Evolutionary conservation across 2,797 vertebrate genomes (phyloP), one percentile per base, ranked within the genome.

Genomic region (Sylvia borin): DNA sequence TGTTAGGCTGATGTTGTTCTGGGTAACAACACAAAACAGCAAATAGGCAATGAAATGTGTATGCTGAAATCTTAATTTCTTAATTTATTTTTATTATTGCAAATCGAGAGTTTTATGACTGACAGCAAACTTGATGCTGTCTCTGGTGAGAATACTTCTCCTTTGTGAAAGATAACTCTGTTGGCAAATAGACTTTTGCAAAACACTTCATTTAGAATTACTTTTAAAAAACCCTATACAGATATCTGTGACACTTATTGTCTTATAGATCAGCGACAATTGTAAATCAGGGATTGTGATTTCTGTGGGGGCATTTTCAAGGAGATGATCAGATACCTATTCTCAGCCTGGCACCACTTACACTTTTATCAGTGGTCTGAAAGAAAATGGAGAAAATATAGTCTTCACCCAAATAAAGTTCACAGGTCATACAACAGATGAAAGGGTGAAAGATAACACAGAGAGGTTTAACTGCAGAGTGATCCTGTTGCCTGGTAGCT

Each of bases 351-450:
- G 83, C 26, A 81, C 26, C 13, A 65, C 72, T 93, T 67, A 72
- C 32, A 36, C 14, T 83, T 78, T 48, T 53, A 43, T 36, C 2
- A 0, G 15, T 24, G 47, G 66, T 42, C 47, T 92, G 76, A 95
- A 55, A 78, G 21, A 92, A 95, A 88, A 94, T 58, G 73, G 55
- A 78, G 21, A 90, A 95, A 88, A 95, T 61, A 78, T 0, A 88
- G 36, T 70, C 70, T 92, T 79, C 75, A 73, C 22, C 40, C 47
- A 78, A 86, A 86, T 51, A 79, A 94, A 93, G 74, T 90, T 90
- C 86, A 70, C 40, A 86, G 71, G 70, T 60, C 70, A 83, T 29
- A 58, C 43, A 88, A 45, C 19, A 92, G 70, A 67, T 51, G 45
- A 94, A 77, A 90, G 66, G 10, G 32, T 67, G 53, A 92, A 76